Percentiles rank a stretch among this genome's conserved stretches.
phyloP scores from a whole-genome alignment of 2,888 invertebrate species.

The Drosophila bunnanda region DNA sequence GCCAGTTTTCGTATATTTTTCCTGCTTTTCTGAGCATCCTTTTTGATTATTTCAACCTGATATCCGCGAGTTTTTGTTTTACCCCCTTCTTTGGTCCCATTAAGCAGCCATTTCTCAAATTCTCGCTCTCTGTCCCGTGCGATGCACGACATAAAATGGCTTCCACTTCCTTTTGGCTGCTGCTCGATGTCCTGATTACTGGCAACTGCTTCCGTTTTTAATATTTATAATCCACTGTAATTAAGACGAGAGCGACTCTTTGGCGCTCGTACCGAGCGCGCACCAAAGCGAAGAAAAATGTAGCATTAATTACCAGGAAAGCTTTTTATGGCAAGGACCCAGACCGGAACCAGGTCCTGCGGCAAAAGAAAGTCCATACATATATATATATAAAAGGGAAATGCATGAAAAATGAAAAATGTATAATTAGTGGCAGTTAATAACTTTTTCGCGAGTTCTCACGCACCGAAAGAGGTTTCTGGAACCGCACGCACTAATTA shows the following conservation, averaged over 20 bases:
- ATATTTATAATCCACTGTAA: constrained; percentile 72
- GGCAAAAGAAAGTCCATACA: constrained; percentile 23
- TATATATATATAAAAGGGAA: constrained; percentile 43
- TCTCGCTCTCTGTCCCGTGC: constrained; percentile 8
- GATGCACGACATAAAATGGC: constrained; percentile 25
- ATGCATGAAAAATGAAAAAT: constrained; percentile 67
- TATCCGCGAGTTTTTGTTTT: constrained; percentile 16
- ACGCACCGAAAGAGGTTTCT: constrained; percentile 48
- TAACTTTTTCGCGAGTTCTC: constrained; percentile 67
- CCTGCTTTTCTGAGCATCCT: not conserved
- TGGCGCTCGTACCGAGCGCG: constrained; percentile 24
- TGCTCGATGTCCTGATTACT: constrained; percentile 63
- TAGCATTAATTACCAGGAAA: constrained; percentile 61
- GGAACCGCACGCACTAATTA: constrained; percentile 64
- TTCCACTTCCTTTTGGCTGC: constrained; percentile 42
- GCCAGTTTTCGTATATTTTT: not conserved
- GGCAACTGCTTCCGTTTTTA: constrained; percentile 68
- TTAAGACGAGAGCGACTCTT: constrained; percentile 64
- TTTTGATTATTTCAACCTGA: constrained; percentile 36
- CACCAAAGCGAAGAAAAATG: constrained; percentile 39
- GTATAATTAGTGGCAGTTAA: constrained; percentile 73
- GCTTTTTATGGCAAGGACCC: constrained; percentile 51
- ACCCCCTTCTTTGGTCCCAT: constrained; percentile 32
- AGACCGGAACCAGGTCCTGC: constrained; percentile 1
- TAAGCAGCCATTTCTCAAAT: constrained; percentile 63